Percentiles rank a stretch among this genome's conserved stretches.
phyloP scores from a whole-genome alignment of 92 coral and sea anemone genomes.

The Umimayanthus kanabou region DNA sequence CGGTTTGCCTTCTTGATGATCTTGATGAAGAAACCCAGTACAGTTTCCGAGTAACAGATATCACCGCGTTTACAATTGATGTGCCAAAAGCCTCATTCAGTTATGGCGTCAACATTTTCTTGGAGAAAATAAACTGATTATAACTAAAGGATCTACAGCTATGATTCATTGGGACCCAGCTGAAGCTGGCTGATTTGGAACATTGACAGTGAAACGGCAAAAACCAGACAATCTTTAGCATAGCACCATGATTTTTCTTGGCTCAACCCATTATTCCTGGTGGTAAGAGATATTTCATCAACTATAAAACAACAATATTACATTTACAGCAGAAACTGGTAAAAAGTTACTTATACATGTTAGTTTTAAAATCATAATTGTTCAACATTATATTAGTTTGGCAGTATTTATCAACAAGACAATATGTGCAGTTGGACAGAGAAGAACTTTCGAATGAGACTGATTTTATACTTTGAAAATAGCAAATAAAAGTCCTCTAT shows the following conservation, averaged over 20 bases:
- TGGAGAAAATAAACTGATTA: neutral
- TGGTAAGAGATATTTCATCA: neutral
- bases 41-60: neutral
- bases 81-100: neutral
- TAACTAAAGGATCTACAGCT: neutral
- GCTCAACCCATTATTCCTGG: too few species aligned
- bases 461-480: too few species aligned
- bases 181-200: neutral
- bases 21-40: neutral
- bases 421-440: too few species aligned
- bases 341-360: too few species aligned
- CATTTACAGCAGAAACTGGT: neutral
- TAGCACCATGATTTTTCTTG: neutral
- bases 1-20: neutral
- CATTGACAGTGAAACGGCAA: neutral
- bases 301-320: neutral
- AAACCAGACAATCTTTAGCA: neutral
- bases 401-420: too few species aligned
- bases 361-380: too few species aligned
- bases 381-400: too few species aligned
- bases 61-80: neutral
- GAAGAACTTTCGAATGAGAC: too few species aligned
- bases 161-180: neutral
- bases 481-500: too few species aligned
- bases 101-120: neutral